These are phyloP conservation scores for Piezodorus guildinii DNA, from an alignment of 1,140 invertebrate species.

Conservation along the genomic window DNA sequence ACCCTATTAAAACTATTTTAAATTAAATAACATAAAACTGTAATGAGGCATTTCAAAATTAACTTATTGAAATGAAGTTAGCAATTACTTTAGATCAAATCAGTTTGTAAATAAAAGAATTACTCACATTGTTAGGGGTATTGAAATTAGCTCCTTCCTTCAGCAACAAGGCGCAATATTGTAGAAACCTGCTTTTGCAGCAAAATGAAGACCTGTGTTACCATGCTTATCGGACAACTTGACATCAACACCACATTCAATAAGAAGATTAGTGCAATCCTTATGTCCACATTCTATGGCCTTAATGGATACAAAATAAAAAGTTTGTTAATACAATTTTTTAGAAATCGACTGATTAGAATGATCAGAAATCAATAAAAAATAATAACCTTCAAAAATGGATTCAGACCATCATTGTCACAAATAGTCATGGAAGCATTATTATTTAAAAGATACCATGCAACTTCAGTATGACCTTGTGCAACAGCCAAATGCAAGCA, in stretches of 20 bases:
- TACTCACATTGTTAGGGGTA: slow-evolving; percentile 31
- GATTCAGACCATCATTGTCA: slow-evolving; percentile 32
- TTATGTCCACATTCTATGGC: slow-evolving; percentile 34
- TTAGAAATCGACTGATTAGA: not conserved
- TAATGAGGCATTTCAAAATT: too few species aligned
- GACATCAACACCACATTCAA: slow-evolving; percentile 44
- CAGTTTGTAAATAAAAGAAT: too few species aligned
- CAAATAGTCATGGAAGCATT: slow-evolving; percentile 30
- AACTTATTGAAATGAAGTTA: too few species aligned
- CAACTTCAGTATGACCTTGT: slow-evolving; percentile 32
- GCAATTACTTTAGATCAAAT: too few species aligned
- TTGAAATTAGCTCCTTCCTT: slow-evolving; percentile 31
- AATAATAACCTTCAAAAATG: slow-evolving; percentile 31
- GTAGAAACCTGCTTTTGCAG: slow-evolving; percentile 30
- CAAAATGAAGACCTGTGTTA: slow-evolving; percentile 31
- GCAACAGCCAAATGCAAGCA: slow-evolving; percentile 32
- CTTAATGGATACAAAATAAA: slow-evolving; percentile 22
- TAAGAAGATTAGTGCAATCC: slow-evolving; percentile 43
- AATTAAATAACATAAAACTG: too few species aligned
- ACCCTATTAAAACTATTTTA: too few species aligned
- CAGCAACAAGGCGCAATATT: slow-evolving; percentile 31
- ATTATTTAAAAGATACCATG: slow-evolving; percentile 30
- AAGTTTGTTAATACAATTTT: not conserved
- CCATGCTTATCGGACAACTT: slow-evolving; percentile 40
- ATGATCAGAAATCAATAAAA: not conserved